Evolutionary conservation across 2,888 invertebrate genomes (phyloP), one percentile per base, ranked within the genome.

Genomic region (Buathra laborator): DNA sequence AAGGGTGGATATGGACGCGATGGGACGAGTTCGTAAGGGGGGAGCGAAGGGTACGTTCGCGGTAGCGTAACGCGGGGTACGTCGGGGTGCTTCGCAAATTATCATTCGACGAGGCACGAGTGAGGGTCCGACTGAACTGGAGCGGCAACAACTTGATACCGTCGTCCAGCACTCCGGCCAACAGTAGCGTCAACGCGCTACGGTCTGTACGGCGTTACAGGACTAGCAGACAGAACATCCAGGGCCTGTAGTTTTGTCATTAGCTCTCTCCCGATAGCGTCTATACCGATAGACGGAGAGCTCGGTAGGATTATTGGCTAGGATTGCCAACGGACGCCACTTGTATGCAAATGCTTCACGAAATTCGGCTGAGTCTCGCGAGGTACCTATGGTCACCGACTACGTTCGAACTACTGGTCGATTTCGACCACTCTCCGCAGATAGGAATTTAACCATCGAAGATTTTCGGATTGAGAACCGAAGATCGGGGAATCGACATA

Each of bases 211-310:
- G n/a, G 72, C 79, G 82, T 76, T 80, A 74, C 85, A 66, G 44
- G 59, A 71, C 62, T 66, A 59, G 51, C 86, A 70, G 83, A 81
- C 75, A 75, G 75, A 79, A 71, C 56, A 70, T 71, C 83, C 89
- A 90, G 91, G 91, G 92, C 93, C 93, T 94, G 93, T 94, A 94
- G 93, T 94, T 94, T 94, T 93, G 93, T 93, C 93, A 93, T 94
- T 94, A 94, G 93, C 91, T 71, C 37, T 72, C 37, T 29, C 59
- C 83, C 93, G 92, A 93, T 93, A 93, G 91, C 92, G 82, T 87
- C 56, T 68, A 51, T 89, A 89, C 89, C 91, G 91, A 93, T 93
- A 91, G 93, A 92, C 87, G 88, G 62, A 64, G 79, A 72, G 81
- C 74, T 84, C 75, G 85, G 81, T 86, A 71, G 92, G 92, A 94